phyloP scores from a whole-genome alignment of 2,113 vertebrate genomes.

The Paramisgurnus dabryanus region DNA sequence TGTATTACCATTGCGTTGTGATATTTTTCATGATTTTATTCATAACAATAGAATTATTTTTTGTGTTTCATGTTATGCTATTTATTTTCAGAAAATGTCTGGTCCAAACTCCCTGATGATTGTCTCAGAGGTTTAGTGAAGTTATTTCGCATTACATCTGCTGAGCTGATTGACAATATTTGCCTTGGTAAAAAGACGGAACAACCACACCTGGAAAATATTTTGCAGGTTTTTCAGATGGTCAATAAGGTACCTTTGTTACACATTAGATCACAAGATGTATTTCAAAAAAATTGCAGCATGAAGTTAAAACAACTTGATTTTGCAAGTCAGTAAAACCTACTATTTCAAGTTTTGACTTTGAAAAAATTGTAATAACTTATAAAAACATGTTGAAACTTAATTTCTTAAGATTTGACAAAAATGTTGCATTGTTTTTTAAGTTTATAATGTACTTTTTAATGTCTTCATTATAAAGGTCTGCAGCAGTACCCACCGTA shows the following conservation, averaged over 20 bases:
- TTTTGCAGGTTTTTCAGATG: conserved; percentile 41
- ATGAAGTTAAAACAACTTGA: too few relatives aligned
- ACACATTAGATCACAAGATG: neutral
- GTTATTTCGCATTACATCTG: conserved; percentile 29
- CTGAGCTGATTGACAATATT: conserved; percentile 15
- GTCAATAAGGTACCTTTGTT: conserved; percentile 49
- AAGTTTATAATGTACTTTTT: neutral
- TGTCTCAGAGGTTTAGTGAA: conserved; percentile 52
- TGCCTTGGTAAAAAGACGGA: neutral
- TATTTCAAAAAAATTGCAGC: too few relatives aligned
- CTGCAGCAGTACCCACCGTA: conserved; percentile 30
- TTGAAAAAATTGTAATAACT: too few relatives aligned
- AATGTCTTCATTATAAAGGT: conserved; percentile 44
- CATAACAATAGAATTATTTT: too few relatives aligned
- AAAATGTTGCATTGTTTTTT: too few relatives aligned
- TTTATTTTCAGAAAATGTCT: conserved; percentile 44
- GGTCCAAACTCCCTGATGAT: conserved; percentile 47
- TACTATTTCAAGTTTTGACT: too few relatives aligned
- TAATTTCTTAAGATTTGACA: too few relatives aligned
- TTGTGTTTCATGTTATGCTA: neutral
- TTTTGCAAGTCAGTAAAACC: too few relatives aligned
- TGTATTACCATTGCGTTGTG: too few relatives aligned
- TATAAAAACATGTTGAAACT: too few relatives aligned
- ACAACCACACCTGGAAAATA: neutral
- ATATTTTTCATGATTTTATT: too few relatives aligned